phyloP scores from a whole-genome alignment of 2,113 vertebrate genomes.

The Apteryx owenii region DNA sequence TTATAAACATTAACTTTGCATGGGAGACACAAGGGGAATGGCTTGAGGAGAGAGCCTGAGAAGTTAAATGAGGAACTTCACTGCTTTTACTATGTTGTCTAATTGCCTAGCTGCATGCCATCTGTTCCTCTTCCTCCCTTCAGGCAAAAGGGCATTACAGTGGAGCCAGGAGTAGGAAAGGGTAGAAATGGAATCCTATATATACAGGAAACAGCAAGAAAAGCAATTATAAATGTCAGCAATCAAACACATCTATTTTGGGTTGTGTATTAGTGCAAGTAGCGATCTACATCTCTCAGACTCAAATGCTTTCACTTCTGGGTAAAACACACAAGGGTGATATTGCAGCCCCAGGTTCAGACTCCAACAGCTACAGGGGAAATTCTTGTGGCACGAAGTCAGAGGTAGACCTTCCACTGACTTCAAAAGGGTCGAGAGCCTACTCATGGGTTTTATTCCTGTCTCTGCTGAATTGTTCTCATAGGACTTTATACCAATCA shows the following conservation, averaged over 20 bases:
- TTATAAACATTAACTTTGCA: constrained; percentile 8
- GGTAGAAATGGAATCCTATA: not conserved
- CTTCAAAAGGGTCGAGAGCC: not conserved
- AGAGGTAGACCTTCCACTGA: not conserved
- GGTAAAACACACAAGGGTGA: not conserved
- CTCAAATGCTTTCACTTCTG: not conserved
- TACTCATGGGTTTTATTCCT: not conserved
- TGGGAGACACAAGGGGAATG: not conserved
- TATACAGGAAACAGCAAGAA: not conserved
- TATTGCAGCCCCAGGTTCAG: not conserved
- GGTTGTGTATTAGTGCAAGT: not conserved
- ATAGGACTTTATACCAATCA: not conserved
- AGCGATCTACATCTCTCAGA: not conserved
- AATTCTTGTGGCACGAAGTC: not conserved
- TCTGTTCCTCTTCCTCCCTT: constrained; percentile 39
- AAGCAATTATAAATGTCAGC: constrained; percentile 32
- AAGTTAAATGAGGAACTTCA: constrained; percentile 40
- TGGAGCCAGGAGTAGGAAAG: not conserved
- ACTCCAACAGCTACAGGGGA: not conserved
- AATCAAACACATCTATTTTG: not conserved
- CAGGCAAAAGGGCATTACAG: constrained; percentile 44
- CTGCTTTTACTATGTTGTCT: constrained; percentile 6
- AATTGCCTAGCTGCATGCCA: constrained; percentile 37
- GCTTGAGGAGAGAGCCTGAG: constrained; percentile 22
- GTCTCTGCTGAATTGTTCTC: not conserved